These are phyloP conservation scores for Plectropomus leopardus DNA, from an alignment of 2,113 vertebrate species.

Conservation along the genomic window DNA sequence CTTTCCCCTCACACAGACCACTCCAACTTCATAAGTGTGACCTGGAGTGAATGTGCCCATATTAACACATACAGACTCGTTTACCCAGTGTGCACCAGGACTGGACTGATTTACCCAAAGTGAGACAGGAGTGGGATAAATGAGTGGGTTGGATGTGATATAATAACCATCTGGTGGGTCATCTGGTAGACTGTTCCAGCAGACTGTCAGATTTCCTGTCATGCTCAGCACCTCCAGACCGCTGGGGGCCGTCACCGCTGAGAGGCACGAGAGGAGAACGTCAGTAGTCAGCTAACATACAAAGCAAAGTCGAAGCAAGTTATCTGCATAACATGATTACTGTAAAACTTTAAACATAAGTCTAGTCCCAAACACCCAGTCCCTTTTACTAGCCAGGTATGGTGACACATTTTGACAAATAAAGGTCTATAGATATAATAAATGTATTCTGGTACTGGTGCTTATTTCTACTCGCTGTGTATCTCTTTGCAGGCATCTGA, in stretches of 20 bases:
- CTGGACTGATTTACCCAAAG: constrained; percentile 76
- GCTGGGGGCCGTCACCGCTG: constrained; percentile 84
- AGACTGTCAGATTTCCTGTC: constrained; percentile 82
- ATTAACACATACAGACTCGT: constrained; percentile 77
- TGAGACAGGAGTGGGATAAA: constrained; percentile 37
- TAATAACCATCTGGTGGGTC: constrained; percentile 79
- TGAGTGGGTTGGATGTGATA: constrained; percentile 76
- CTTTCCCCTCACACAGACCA: constrained; percentile 84
- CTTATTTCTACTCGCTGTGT: no score
- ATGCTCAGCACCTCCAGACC: constrained; percentile 75
- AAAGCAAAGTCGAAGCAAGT: neutral
- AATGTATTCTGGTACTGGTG: no score
- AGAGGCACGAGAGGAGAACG: constrained; percentile 17
- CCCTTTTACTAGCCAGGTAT: no score
- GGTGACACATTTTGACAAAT: no score
- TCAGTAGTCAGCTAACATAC: neutral
- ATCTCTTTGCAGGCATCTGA: no score
- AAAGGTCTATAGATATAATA: no score
- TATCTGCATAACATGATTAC: neutral
- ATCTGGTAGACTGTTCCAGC: constrained; percentile 81
- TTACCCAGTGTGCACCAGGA: constrained; percentile 71
- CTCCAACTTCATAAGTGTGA: constrained; percentile 86
- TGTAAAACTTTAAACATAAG: no score
- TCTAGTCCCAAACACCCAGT: no score
- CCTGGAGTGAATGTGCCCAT: constrained; percentile 85